A percentile compares a stretch with the other conserved stretches of the same genome.
phyloP scores from a whole-genome alignment of 2,113 vertebrate genomes.

The Hemibagrus wyckioides region DNA sequence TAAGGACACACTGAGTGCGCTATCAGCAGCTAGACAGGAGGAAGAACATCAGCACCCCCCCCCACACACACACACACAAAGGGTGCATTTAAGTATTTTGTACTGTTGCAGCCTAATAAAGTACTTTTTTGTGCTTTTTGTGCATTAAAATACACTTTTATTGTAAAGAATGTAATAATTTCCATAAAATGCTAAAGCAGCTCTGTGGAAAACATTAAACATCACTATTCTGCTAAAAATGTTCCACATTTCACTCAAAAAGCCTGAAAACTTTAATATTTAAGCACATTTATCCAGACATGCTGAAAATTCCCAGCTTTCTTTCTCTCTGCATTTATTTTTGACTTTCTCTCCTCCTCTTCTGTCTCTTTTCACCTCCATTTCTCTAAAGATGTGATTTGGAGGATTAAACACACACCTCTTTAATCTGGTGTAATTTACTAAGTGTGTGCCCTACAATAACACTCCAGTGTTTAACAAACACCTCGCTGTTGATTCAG shows the following conservation, averaged over 20 bases:
- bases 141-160: neutral
- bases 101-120: neutral
- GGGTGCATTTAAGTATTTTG: neutral
- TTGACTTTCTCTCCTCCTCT: slow-evolving; percentile 25
- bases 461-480: slow-evolving; percentile 56
- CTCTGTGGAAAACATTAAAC: neutral
- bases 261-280: neutral
- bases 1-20: slow-evolving; percentile 6
- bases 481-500: slow-evolving; percentile 59
- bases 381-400: slow-evolving; percentile 51
- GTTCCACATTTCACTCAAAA: neutral
- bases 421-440: slow-evolving; percentile 56
- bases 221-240: neutral
- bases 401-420: slow-evolving; percentile 60
- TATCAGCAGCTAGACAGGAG: slow-evolving; percentile 50
- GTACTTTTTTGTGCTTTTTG: neutral
- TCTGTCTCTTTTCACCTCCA: neutral
- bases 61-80: neutral
- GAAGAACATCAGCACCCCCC: slow-evolving; percentile 56
- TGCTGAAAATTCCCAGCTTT: neutral
- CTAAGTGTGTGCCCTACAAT: slow-evolving; percentile 57
- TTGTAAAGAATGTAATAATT: neutral
- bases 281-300: neutral
- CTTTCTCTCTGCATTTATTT: slow-evolving; percentile 46
- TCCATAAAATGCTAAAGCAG: neutral